Base-by-base conservation (phyloP, 2,797 vertebrate genomes). In the Molossus alvarezi region DNA sequence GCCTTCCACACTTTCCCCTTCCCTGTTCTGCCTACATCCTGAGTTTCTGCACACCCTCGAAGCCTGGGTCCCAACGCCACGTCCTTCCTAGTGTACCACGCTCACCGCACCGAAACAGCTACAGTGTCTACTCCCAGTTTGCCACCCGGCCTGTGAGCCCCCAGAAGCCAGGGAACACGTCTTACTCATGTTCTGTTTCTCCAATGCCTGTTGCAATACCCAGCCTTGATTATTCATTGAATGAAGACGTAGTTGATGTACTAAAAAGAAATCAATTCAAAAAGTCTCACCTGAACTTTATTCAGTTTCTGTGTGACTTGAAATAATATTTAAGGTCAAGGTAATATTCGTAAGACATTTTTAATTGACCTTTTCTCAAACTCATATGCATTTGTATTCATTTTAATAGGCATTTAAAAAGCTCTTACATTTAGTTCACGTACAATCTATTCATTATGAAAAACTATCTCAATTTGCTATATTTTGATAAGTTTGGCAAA, bases 251-350 rank as follows among this genome's bases (percentile, higher is more conserved):
- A 95, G 72, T 15, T 85, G 86, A 41, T 81, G 81, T 5, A 72
- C 69, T 65, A 90, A 90, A 82, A 82, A 84, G 76, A 95, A 93
- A 90, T 84, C 76, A 80, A 80, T 60, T 94, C n/a, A 85, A 51
- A 85, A 95, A 93, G 29, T 82, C 67, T 88, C 33, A 81, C 33
- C 25, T 45, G 58, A 86, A 60, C 37, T 79, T 94, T 33, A 65
- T 88, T 90, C 69, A 62, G 33, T 79, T 92, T 83, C 65, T 64
- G 4, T 92, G 85, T 79, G 62, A 84, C 45, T 55, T 94, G 93
- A 92, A 96, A 69, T 93, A 60, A 81, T 72, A 94, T 83, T 84
- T 72, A 84, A 88, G 80, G 71, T 80, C 89, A 95, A 92, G 71
- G 48, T 86, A 95, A 25, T 14, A 87, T n/a, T 92, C 21, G 9